Evolutionary conservation across 1,140 invertebrate species (phyloP), one percentile per base, ranked within the genome.

Genomic region (Teleopsis dalmanni): DNA sequence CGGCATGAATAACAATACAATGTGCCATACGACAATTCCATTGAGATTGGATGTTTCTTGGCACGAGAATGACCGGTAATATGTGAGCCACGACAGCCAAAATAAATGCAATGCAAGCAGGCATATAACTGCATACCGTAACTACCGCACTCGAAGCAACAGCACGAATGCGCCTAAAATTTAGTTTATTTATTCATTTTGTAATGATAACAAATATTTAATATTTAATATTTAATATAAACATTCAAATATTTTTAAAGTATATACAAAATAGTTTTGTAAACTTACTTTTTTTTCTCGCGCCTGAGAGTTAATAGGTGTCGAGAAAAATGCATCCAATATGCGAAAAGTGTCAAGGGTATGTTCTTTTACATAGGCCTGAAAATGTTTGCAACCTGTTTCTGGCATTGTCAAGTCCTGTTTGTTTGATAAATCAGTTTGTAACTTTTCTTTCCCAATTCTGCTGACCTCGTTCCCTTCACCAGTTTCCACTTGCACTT

Each of bases 1-100:
- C 82, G 78, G 70, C 95, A 98, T 67, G 84, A 80, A 66, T 85
- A 84, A 75, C 95, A 98, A 70, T 86, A 86, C n/a, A 97, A 78
- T 62, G 89, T 85, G 36, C 93, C 94, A 72, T 91, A 91, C 27
- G 79, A 80, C 13, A 96, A 72, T 66, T 97, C 93, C 51, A 96
- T 77, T 48, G 89, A 83, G 56, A 95, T 74, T 61, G 81, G 80
- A 73, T 95, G 91, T 62, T 86, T 85, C 57, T 86, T 85, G 10
- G 76, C 75, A 62, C 82, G 83, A 26, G 83, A 81, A 76, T 95
- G 92, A 43, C 90, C 83, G 59, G 89, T 83, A 55, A 94, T 90
- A 62, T 95, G 91, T 26, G 81, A 77, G 40, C 73, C 77, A 55
- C 88, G 87, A 68, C 93, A 96, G 18, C 87, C 91, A 72, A 95